Evolutionary conservation across 2,113 vertebrate genomes (phyloP).

Genomic region (Callorhinus ursinus): DNA sequence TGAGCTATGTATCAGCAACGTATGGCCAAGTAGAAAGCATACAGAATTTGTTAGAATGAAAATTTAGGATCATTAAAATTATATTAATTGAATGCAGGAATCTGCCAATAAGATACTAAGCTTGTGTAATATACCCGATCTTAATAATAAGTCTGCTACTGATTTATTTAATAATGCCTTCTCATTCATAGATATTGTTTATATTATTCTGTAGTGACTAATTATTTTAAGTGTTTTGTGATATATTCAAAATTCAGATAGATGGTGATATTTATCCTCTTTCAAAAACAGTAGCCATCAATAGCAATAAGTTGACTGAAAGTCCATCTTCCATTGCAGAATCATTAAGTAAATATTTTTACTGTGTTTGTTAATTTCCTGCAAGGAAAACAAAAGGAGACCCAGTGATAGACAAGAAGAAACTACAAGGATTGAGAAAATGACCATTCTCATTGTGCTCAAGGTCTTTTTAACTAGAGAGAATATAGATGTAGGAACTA

Average conservation of each 20-base stretch:
- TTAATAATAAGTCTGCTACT: slow-evolving; percentile 39
- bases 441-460: neutral
- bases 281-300: neutral
- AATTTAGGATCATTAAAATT: slow-evolving; percentile 62
- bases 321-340: neutral
- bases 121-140: slow-evolving; percentile 50
- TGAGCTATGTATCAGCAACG: neutral
- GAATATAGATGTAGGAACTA: neutral
- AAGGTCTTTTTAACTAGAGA: neutral
- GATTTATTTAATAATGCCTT: slow-evolving; percentile 51
- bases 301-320: neutral
- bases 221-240: slow-evolving; percentile 43
- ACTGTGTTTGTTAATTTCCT: slow-evolving; percentile 25
- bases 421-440: neutral
- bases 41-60: slow-evolving; percentile 54
- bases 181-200: slow-evolving; percentile 48
- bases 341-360: slow-evolving; percentile 12
- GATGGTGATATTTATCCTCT: slow-evolving; percentile 31
- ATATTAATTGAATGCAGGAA: slow-evolving; percentile 61
- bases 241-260: slow-evolving; percentile 21
- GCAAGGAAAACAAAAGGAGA: neutral
- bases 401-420: neutral
- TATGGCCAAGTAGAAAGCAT: slow-evolving; percentile 7
- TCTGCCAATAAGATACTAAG: slow-evolving; percentile 61
- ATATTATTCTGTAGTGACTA: slow-evolving; percentile 30